Percentiles rank a stretch among this genome's conserved stretches.
Evolutionary conservation across 2,113 vertebrate genomes (phyloP).

Genomic region (Trachemys scripta): DNA sequence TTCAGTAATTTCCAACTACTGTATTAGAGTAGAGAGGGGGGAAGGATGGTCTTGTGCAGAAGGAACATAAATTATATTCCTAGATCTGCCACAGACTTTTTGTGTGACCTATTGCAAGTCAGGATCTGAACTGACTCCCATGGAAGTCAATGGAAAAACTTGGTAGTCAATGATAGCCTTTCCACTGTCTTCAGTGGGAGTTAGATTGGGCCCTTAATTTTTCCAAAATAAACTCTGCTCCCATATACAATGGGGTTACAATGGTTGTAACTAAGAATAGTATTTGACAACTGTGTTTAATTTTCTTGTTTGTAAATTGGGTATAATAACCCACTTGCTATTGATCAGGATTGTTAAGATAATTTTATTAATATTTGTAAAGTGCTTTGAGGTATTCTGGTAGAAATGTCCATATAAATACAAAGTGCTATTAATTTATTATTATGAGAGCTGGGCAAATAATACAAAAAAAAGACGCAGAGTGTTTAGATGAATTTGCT

Average conservation of each 20-base stretch:
- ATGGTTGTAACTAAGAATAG: background rate
- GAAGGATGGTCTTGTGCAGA: background rate
- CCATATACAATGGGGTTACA: background rate
- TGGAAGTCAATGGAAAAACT: background rate
- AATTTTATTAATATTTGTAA: background rate
- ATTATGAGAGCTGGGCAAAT: background rate
- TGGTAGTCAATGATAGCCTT: background rate
- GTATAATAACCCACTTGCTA: background rate
- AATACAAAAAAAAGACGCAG: too few species aligned
- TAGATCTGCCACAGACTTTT: background rate
- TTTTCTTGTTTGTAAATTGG: background rate
- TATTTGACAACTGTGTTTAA: background rate
- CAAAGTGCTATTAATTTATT: background rate
- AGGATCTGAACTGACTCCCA: background rate
- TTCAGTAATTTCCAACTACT: background rate
- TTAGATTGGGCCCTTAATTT: background rate
- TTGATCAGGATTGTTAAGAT: background rate
- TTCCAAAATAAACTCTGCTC: background rate
- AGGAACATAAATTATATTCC: background rate
- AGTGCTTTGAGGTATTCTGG: background rate
- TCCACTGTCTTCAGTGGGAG: fast-evolving
- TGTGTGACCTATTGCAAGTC: background rate
- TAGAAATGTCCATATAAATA: background rate
- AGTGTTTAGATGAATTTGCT: background rate
- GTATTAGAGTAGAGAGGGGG: background rate